Evolutionary conservation across 2,888 invertebrate species (phyloP), one percentile per base, ranked within the genome.

Genomic region (Tetragonula carbonaria): DNA sequence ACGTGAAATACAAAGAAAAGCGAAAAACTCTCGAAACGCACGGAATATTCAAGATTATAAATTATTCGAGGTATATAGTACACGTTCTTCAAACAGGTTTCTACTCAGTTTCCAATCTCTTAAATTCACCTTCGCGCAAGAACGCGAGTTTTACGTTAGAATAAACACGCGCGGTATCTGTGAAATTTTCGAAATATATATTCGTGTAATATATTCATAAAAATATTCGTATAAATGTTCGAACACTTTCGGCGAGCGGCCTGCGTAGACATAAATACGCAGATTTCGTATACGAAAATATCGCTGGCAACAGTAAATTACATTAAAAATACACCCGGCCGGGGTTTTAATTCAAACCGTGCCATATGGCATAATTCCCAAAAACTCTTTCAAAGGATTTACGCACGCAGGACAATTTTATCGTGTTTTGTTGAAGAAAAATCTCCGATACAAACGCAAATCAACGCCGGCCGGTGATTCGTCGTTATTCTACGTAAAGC

Each of bases 321-420:
- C 28, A 63, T 63, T 63, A 63, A 63, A 63, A 63, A 63, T 33
- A 63, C 11, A 63, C 33, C 65, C 38, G 38, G 1, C n/a, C 38
- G 38, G 4, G 21, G 28, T 28, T 66, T 66, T n/a, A 66, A 66
- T 38, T 38, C 14, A 21, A 38, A 66, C 14, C 38, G 38, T 21
- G 13, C 63, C 33, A 63, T 63, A 38, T 65, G 65, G 38, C 4
- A 59, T 18, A 16, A 38, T 66, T 66, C 38, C 38, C n/a, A 63
- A 63, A 63, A 63, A 18, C 45, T n/a, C 38, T 66, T 66, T 38
- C n/a, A 21, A 66, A 38, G 66, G 38, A 38, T 66, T 66, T 66
- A 38, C 21, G n/a, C 38, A 38, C 14, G 14, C 13, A 21, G 21
- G 38, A 66, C n/a, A 66, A 66, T n/a, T 66, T 45, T 45, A 66